Evolutionary conservation across 2,797 vertebrate genomes (phyloP).

Genomic region (Chloroceryle inda): DNA sequence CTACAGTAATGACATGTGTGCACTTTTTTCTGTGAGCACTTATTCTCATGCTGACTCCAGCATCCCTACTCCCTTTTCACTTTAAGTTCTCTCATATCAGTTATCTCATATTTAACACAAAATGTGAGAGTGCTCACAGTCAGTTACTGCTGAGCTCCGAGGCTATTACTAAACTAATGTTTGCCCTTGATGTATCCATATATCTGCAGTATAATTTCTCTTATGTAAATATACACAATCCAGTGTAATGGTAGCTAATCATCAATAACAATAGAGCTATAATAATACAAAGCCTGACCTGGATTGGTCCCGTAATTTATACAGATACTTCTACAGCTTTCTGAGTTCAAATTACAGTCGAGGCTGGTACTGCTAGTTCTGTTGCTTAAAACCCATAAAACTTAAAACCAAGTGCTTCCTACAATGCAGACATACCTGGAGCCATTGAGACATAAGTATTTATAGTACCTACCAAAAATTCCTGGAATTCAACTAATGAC

Average conservation of each 20-base stretch:
- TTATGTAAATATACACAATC: background rate
- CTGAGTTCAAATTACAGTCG: background rate
- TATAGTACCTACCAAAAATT: background rate
- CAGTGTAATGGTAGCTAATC: background rate
- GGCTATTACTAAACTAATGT: background rate
- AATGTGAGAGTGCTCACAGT: background rate
- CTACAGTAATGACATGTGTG: fast-evolving
- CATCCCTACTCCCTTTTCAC: background rate
- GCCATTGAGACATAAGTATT: background rate
- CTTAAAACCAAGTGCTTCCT: background rate
- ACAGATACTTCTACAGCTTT: background rate
- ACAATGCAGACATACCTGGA: background rate
- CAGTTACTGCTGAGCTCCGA: background rate
- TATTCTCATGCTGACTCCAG: background rate
- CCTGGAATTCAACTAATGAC: background rate
- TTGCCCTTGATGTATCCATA: background rate
- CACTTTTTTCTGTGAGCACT: background rate
- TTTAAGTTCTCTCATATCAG: background rate
- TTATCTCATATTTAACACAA: background rate
- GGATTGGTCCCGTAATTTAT: background rate
- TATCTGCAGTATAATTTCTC: background rate
- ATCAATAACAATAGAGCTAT: background rate
- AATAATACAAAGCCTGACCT: background rate
- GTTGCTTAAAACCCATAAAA: background rate
- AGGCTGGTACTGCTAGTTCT: background rate